These are phyloP conservation scores for Paratilapia polleni DNA, from an alignment of 2,113 vertebrate species.

Conservation along the genomic window DNA sequence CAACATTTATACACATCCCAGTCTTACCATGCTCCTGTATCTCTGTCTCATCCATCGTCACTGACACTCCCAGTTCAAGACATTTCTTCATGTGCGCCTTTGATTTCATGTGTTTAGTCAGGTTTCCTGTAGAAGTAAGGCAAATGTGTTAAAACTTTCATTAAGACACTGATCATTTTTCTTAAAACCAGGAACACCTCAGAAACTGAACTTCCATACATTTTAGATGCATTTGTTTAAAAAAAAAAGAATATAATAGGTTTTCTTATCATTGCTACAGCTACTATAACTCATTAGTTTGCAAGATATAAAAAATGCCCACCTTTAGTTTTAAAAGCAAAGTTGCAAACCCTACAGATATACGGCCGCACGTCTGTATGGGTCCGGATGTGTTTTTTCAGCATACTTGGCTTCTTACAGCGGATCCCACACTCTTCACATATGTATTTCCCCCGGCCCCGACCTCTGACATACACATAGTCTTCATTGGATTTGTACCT, in stretches of 20 bases:
- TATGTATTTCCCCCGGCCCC: slow-evolving; percentile 97
- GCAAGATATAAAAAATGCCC: slow-evolving; percentile 19
- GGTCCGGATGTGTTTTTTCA: slow-evolving; percentile 98
- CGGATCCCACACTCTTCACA: slow-evolving; percentile 99
- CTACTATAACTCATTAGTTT: background rate
- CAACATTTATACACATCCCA: background rate
- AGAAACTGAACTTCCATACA: background rate
- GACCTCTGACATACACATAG: slow-evolving; percentile 97
- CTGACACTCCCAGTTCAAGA: slow-evolving; percentile 94
- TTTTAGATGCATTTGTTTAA: background rate
- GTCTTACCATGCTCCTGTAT: slow-evolving; percentile 90
- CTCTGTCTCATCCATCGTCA: slow-evolving; percentile 92
- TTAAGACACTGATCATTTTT: no score
- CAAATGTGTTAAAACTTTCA: background rate
- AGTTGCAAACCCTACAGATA: slow-evolving; percentile 97
- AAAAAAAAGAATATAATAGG: background rate
- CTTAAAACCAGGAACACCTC: background rate
- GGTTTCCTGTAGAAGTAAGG: slow-evolving; percentile 84
- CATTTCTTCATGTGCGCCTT: slow-evolving; percentile 99
- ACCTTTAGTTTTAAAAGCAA: slow-evolving; percentile 99
- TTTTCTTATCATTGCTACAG: background rate
- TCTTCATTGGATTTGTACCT: slow-evolving; percentile 99
- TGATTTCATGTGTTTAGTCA: slow-evolving; percentile 99
- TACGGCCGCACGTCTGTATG: slow-evolving; percentile 97
- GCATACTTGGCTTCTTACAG: slow-evolving; percentile 99